Percentiles rank a stretch among this genome's conserved stretches.
Conservation (phyloP, 1,140 invertebrate genomes). For the Periplaneta americana region DNA sequence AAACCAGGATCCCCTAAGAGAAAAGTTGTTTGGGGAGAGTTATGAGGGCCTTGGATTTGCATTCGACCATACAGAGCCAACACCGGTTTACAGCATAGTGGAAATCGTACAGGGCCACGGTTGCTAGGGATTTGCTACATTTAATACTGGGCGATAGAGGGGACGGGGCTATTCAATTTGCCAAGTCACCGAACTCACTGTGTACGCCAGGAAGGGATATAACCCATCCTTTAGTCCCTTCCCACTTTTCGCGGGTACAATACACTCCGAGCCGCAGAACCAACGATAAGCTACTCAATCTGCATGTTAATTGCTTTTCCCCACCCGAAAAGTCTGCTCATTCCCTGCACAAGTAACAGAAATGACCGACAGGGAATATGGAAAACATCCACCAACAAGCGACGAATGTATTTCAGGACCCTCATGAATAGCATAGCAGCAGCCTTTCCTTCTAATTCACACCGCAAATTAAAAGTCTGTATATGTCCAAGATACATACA, state of each 20-base stretch:
- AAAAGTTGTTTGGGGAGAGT: not conserved
- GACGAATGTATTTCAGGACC: too few relatives aligned
- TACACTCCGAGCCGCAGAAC: not conserved
- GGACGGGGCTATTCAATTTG: constrained; percentile 12
- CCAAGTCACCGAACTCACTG: constrained; percentile 11
- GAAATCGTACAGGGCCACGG: not conserved
- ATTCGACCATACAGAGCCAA: not conserved
- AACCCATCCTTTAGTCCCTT: not conserved
- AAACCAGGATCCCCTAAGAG: not conserved
- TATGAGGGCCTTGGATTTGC: not conserved
- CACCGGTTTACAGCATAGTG: not conserved
- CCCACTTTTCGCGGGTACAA: constrained; percentile 1
- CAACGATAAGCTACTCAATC: constrained; percentile 7
- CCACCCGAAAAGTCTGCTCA: not conserved
- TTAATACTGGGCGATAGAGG: constrained; percentile 3
- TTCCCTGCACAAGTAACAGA: not conserved
- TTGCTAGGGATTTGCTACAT: constrained; percentile 13
- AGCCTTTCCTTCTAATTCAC: too few relatives aligned
- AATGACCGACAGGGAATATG: not conserved
- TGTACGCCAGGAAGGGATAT: not conserved
- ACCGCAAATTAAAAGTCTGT: too few relatives aligned
- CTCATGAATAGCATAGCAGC: too few relatives aligned
- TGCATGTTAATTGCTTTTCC: constrained; percentile 13
- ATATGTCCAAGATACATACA: too few relatives aligned
- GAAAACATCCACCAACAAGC: not conserved